phyloP scores from a whole-genome alignment of 2,113 vertebrate genomes.

The Myodes glareolus region DNA sequence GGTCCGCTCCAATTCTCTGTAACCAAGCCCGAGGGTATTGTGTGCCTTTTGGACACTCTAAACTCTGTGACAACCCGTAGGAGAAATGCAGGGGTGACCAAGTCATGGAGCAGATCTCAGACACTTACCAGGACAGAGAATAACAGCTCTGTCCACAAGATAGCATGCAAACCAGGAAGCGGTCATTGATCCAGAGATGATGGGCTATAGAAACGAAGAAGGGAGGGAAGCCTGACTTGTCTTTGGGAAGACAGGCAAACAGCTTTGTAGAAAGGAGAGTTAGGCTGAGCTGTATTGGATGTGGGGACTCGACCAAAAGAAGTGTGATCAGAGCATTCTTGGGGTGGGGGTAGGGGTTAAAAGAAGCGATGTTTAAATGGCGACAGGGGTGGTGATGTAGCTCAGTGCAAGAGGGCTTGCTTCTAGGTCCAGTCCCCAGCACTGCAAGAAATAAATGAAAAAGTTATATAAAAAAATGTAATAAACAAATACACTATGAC shows the following conservation, averaged over 20 bases:
- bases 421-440: neutral
- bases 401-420: neutral
- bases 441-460: neutral
- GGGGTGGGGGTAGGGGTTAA: neutral
- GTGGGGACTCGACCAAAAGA: neutral
- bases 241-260: neutral
- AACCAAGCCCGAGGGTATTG: neutral
- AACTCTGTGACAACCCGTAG: neutral
- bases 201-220: rapidly evolving
- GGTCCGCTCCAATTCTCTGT: neutral
- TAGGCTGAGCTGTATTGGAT: neutral
- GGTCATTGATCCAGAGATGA: neutral
- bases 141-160: rapidly evolving
- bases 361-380: neutral
- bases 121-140: rapidly evolving
- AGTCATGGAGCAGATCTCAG: neutral
- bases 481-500: neutral
- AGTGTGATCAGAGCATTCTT: neutral
- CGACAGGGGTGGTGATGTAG: no score
- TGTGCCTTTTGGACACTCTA: no score
- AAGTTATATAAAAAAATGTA: neutral
- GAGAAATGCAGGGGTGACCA: neutral
- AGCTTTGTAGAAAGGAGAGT: neutral
- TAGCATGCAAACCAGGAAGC: neutral
- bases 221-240: neutral